Evolutionary conservation across 2,113 vertebrate genomes (phyloP), one percentile per base, ranked within the genome.

Genomic region (Tiliqua scincoides): DNA sequence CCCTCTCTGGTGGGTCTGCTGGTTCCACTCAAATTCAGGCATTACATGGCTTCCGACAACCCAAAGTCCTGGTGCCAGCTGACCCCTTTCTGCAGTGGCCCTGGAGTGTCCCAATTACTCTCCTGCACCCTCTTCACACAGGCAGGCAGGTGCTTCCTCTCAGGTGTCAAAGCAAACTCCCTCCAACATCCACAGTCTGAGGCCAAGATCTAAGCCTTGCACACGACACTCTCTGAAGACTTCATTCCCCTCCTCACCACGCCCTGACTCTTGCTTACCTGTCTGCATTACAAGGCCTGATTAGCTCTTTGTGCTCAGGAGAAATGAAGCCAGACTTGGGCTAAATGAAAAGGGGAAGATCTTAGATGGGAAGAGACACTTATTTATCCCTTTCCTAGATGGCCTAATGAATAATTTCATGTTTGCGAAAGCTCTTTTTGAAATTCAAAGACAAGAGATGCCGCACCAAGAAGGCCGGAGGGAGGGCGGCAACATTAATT

Each of bases 331-430:
- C 91, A 52, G 3, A 91, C 91, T 93, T 67, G 25, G 14, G 74
- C 89, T 92, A 87, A 95, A 92, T 30, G 88, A 94, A 89, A 94
- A 96, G 94, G 10, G 10, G 91, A 92, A 93, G 95, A 95, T 95
- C 76, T 76, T 94, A 94, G 94, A 95, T 96, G 92, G 92, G 94
- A 94, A 96, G 94, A 96, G 95, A 95, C 95, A 95, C 95, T 97
- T 97, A 96, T 97, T 97, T 97, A 96, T 96, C 96, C 96, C 95
- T 94, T 96, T 95, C 95, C 94, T 94, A 96, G 96, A 94, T 94
- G 92, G 96, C 89, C 96, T 97, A 97, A 97, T 97, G 96, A 97
- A 97, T 97, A 97, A 97, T 97, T 96, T 97, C 95, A 96, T 96
- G 96, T 97, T 97, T 97, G 96, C 94, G 95, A 96, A 97, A 96